Evolutionary conservation across 2,797 vertebrate species (phyloP), one percentile per base, ranked within the genome.

Genomic region (Galagoides demidoff): DNA sequence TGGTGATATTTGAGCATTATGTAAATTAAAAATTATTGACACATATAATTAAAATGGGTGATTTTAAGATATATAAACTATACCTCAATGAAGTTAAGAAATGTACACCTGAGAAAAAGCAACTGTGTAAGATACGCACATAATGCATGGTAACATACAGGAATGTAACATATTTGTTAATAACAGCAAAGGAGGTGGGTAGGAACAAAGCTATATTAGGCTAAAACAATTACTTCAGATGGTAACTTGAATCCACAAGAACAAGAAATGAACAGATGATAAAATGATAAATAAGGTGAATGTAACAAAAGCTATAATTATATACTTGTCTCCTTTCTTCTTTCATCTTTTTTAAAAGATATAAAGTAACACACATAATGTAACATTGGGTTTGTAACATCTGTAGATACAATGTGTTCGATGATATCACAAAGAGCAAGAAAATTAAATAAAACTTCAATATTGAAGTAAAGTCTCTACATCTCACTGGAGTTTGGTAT

Each of bases 331-430:
- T 76, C 16, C 70, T 81, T 77, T 64, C 6, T 73, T 92, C 20
- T 79, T 74, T 59, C 70, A 63, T 16, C 19, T 70, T 82, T 85
- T 83, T 90, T 70, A 95, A 85, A 70, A 88, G 64, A 90, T 34
- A 79, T 37, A 73, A 73, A 59, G 31, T 70, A 95, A 83, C 66
- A 59, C 84, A 61, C 81, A 22, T 39, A 93, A 89, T 52, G 63
- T 23, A 66, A 29, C 85, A 4, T 39, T 76, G 52, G 29, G 1
- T 66, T 76, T 79, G 25, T 59, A 74, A 83, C 70, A 94, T 52
- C 68, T 71, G 63, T 43, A 66, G 55, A 45, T 34, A 76, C 3
- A 63, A 13, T 64, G 39, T 77, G 1, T 68, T 43, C 19, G 70
- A 43, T 37, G 64, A 61, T 63, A 45, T 25, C 63, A 84, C 23